Percentiles rank a stretch among this genome's conserved stretches.
Conservation (phyloP, 92 coral and sea anemone species). For the Ricordea florida region DNA sequence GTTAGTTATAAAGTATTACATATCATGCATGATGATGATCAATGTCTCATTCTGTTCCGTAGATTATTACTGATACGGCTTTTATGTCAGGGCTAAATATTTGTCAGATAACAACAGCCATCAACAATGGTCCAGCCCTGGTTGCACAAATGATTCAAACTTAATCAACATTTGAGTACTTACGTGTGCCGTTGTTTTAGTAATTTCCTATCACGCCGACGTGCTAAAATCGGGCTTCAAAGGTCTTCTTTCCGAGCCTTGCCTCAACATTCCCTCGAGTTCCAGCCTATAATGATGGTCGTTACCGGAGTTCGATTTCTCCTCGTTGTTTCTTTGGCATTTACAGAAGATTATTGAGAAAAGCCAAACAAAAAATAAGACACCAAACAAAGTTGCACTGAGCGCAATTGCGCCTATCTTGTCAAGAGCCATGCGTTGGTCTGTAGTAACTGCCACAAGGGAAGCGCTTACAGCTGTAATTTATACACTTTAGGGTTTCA, state of each 20-base stretch:
- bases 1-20: too few species aligned
- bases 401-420: conserved; percentile 6
- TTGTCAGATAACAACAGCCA: too few species aligned
- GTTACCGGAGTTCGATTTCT: neutral
- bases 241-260: conserved; percentile 24
- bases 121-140: too few species aligned
- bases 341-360: conserved; percentile 16
- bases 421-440: neutral
- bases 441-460: neutral
- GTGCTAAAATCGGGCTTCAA: neutral
- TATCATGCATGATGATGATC: too few species aligned
- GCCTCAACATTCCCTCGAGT: conserved; percentile 25
- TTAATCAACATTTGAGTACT: too few species aligned
- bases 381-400: conserved; percentile 19
- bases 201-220: neutral
- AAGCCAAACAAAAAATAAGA: conserved; percentile 2
- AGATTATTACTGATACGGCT: too few species aligned
- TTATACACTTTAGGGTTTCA: too few species aligned
- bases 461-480: too few species aligned
- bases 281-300: conserved; percentile 12
- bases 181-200: neutral
- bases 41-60: too few species aligned
- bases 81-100: too few species aligned
- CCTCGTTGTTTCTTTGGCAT: neutral
- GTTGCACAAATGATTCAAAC: too few species aligned